Percentiles rank a stretch among this genome's conserved stretches.
Evolutionary conservation across 1,140 invertebrate genomes (phyloP).

Genomic region (Sinella curviseta): DNA sequence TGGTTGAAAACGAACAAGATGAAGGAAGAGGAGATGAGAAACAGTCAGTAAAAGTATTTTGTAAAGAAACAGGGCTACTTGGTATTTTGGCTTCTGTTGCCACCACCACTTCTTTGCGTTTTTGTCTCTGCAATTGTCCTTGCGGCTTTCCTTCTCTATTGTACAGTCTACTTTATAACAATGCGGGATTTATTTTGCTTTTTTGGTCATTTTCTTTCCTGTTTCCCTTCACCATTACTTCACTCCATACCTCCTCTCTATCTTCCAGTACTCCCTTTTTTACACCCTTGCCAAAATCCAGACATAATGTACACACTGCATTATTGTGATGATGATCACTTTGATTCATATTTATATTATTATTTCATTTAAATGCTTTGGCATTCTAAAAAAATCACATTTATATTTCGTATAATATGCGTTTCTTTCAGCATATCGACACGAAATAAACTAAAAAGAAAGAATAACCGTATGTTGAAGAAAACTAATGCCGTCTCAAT

Average conservation of each 20-base stretch:
- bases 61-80: neutral
- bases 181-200: conserved; percentile 2
- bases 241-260: neutral
- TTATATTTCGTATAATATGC: too few species aligned
- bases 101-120: neutral
- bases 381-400: too few species aligned
- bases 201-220: conserved; percentile 1
- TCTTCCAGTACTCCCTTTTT: neutral
- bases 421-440: too few species aligned
- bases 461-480: too few species aligned
- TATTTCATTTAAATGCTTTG: too few species aligned
- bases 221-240: neutral
- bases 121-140: neutral
- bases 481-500: too few species aligned
- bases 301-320: neutral
- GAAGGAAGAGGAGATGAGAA: conserved; percentile 11
- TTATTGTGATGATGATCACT: neutral
- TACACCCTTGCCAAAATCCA: conserved; percentile 15
- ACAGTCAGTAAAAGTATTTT: neutral
- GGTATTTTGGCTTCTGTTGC: neutral
- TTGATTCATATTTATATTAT: neutral
- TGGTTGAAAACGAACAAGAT: neutral
- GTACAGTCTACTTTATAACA: neutral
- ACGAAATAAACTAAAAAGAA: too few species aligned
- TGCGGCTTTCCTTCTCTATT: neutral